Base-by-base conservation (phyloP, 2,113 vertebrate genomes). In the Psittacara wagleri region DNA sequence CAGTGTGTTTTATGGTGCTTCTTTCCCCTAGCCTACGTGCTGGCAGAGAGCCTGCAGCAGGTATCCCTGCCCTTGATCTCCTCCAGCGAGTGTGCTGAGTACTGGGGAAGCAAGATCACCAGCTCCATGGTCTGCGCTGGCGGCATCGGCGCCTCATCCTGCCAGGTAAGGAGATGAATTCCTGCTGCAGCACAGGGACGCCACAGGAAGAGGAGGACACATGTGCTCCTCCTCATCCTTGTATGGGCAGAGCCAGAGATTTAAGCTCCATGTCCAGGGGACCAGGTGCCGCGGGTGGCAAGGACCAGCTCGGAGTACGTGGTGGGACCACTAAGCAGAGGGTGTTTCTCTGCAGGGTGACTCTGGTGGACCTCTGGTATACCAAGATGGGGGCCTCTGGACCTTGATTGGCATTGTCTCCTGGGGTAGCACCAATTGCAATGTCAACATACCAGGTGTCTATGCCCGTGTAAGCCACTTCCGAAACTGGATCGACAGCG, bases 61-160 rank as follows among this genome's bases (percentile, higher is more conserved):
- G 92, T 93, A 5, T 15, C 59, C 1, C 31, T 96, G 90, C 96
- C 95, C 31, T 3, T 97, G 24, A 28, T 96, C 85, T 20, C 95
- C 72, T 4, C 4, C 18, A 66, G 1, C 41, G 75, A 88, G 75
- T 96, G 95, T 88, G 57, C 2, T 44, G 83, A 49, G 83, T 49
- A 96, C 88, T 97, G 95, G 92, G 94, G 94, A 49, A 93, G 5
- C 51, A 11, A 2, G 6, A 93, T 94, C 92, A 96, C 88, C 90
- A 93, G 14, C 2, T 3, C 70, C 92, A 95, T 97, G 95, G 35
- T 96, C 88, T 97, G 96, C 0, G 96, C 96, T 0, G 88, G 90
- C 0, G 83, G 88, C 1, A 27, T 4, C 0, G 90, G 95, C 2
- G 82, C 96, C 82, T 69, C 29, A 79, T 95, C 95, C 78, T 97